phyloP scores from a whole-genome alignment of 2,888 invertebrate species.

The Nomada ruficornis region DNA sequence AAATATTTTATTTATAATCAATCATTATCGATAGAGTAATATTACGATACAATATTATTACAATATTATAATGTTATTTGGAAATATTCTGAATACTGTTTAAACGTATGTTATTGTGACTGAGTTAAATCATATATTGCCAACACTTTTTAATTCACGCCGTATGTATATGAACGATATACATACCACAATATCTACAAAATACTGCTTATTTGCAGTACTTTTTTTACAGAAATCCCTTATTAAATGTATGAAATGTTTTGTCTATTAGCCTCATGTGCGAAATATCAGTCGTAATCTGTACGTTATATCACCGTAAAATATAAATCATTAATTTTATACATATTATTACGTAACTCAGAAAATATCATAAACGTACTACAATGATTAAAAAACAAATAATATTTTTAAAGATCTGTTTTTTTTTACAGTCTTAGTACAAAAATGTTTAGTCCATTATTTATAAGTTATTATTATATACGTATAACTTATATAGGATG shows the following conservation, averaged over 20 bases:
- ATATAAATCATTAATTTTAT: slow-evolving; percentile 5
- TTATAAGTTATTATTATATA: slow-evolving; percentile 20
- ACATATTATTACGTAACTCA: neutral
- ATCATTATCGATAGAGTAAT: neutral
- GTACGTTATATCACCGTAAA: neutral
- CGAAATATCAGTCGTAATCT: neutral
- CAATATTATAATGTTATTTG: neutral
- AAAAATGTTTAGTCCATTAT: slow-evolving; percentile 4
- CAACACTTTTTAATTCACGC: neutral
- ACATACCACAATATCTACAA: neutral
- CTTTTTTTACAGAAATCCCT: neutral
- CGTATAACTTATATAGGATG: neutral
- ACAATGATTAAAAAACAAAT: neutral
- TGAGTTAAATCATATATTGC: neutral
- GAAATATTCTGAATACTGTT: neutral
- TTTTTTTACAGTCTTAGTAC: slow-evolving; percentile 13
- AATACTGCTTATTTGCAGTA: slow-evolving; percentile 1
- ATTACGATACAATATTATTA: slow-evolving; percentile 1
- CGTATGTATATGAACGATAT: neutral
- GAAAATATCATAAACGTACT: slow-evolving; percentile 6
- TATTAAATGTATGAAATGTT: neutral
- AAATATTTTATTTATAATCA: slow-evolving; percentile 17
- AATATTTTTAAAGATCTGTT: neutral
- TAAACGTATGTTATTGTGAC: neutral
- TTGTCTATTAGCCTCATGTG: neutral